These are phyloP conservation scores for Argyrosomus regius DNA, from an alignment of 2,797 vertebrate species.

Conservation along the genomic window DNA sequence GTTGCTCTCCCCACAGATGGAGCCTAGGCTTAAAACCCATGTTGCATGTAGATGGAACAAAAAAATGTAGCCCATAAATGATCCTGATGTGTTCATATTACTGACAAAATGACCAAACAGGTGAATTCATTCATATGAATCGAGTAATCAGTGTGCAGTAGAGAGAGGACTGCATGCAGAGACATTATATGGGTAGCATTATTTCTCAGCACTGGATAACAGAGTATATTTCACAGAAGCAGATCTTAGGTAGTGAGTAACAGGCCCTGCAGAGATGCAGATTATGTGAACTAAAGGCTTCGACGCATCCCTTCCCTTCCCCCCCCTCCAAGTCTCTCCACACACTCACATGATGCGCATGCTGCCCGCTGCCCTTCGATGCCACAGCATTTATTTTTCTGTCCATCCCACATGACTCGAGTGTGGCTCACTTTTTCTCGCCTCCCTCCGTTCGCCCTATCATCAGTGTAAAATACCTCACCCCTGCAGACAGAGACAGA, in stretches of 20 bases:
- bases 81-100: slow-evolving; percentile 23
- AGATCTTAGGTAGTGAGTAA: slow-evolving; percentile 62
- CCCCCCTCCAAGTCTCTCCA: slow-evolving; percentile 29
- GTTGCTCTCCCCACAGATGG: slow-evolving; percentile 26
- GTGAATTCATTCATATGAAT: slow-evolving; percentile 46
- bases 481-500: slow-evolving; percentile 83
- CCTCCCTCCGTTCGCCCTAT: slow-evolving; percentile 65
- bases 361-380: slow-evolving; percentile 52
- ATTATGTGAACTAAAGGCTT: slow-evolving; percentile 67
- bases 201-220: slow-evolving; percentile 59
- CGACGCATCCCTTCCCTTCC: slow-evolving; percentile 41
- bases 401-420: slow-evolving; percentile 59
- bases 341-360: slow-evolving; percentile 47
- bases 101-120: slow-evolving; percentile 19
- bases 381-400: slow-evolving; percentile 67
- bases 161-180: slow-evolving; percentile 48
- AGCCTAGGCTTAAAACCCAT: slow-evolving; percentile 31
- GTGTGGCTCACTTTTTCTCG: slow-evolving; percentile 69
- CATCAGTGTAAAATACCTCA: slow-evolving; percentile 81
- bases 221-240: slow-evolving; percentile 62
- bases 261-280: slow-evolving; percentile 65
- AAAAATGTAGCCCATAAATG: slow-evolving; percentile 22
- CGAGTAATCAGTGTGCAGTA: slow-evolving; percentile 31
- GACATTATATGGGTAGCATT: slow-evolving; percentile 52
- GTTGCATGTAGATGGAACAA: slow-evolving; percentile 30